Evolutionary conservation across 30 jellyfish, hydroid and myxozoan species (phyloP), one percentile per base, ranked within the genome.

Genomic region (Aurelia sp.): DNA sequence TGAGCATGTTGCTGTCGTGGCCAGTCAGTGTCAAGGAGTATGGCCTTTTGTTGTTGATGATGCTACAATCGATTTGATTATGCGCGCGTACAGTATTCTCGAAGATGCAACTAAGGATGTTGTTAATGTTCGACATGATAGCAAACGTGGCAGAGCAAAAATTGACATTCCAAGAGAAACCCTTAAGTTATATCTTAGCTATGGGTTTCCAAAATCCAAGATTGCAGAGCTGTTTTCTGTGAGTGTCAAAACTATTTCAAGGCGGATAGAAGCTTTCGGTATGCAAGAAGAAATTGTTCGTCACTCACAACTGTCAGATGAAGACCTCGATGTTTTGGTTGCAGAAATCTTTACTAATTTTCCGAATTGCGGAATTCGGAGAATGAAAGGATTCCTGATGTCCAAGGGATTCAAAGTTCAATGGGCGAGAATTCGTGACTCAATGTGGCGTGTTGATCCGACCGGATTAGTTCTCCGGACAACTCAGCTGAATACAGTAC

Each of bases 401-500:
- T 31, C 76, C 22, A 50, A 65, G 59, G 91, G 90, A 18, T 52
- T 79, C 24, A 78, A 65, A 59, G 53, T 88, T 4, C 84, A 67
- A n/a, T 57, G 92, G 83, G 76, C 40, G 19, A 72, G 89, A 75
- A 70, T 72, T 50, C 60, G 92, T 21, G 31, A 38, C 31, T 53
- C 89, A 52, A 67, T 80, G 78, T 67, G 89, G 88, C 76, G 85
- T 11, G 91, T 88, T 19, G 96, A 88, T 67, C 96, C 96, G 21
- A 76, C 58, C 24, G 87, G 96, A 19, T 31, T 88, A 13, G 60
- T 81, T 35, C 82, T 72, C 53, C 58, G 96, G 31, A 35, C 86
- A 20, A 51, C 80, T 10, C 96, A 88, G 63, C 30, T 64, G 50
- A 80, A 58, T 53, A 55, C 44, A 24, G 57, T 69, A 9, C n/a